These are phyloP conservation scores for Copidosoma floridanum DNA, from an alignment of 1,140 invertebrate species.

Conservation along the genomic window DNA sequence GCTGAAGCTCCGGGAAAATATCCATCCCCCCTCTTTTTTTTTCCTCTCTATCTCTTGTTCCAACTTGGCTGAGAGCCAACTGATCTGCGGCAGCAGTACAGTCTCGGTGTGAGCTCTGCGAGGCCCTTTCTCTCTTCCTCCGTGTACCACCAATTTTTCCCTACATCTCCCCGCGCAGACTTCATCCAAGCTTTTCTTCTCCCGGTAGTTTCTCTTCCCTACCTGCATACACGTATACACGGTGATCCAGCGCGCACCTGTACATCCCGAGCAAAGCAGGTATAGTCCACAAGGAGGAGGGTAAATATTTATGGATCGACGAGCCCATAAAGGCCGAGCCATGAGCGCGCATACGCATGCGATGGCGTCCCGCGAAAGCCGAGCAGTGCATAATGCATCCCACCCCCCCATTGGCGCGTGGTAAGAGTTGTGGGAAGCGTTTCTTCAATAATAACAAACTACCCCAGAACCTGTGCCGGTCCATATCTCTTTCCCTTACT, in stretches of 20 bases:
- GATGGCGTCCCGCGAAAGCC: too few species aligned
- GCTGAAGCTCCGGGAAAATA: conserved; percentile 41
- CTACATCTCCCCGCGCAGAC: conserved; percentile 15
- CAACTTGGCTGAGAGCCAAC: conserved; percentile 41
- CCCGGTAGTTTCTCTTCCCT: too few species aligned
- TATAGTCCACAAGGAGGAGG: too few species aligned
- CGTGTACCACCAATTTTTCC: conserved; percentile 4
- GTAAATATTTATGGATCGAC: conserved; percentile 44
- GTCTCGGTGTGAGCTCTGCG: too few species aligned
- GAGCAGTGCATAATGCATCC: too few species aligned
- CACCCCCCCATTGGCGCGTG: not conserved
- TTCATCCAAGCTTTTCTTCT: conserved; percentile 18
- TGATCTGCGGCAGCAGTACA: conserved; percentile 26
- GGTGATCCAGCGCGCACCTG: conserved; percentile 10
- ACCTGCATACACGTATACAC: not conserved
- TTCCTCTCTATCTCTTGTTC: not conserved
- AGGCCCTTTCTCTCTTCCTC: too few species aligned
- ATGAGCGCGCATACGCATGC: too few species aligned
- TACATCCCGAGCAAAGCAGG: not conserved
- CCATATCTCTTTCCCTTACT: not conserved
- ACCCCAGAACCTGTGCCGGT: not conserved
- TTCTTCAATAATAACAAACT: conserved; percentile 14
- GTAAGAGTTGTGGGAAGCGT: not conserved
- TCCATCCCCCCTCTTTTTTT: conserved; percentile 17
- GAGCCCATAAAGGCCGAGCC: too few species aligned